Percentiles rank a stretch among this genome's conserved stretches.
phyloP scores from a whole-genome alignment of 2,113 vertebrate species.

The Ia io region DNA sequence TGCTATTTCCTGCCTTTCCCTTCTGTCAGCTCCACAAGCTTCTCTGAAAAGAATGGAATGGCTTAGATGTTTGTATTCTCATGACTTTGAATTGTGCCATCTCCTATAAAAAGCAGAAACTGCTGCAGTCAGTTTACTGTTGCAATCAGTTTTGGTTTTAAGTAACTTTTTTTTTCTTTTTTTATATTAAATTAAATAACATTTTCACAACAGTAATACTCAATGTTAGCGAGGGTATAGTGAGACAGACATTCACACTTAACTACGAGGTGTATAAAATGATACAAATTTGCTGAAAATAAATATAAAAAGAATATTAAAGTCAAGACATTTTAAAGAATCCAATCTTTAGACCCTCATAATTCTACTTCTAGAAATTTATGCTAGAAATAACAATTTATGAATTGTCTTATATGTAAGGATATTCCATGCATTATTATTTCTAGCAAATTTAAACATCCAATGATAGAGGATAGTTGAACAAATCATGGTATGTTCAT shows the following conservation, averaged over 20 bases:
- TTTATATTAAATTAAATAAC: constrained; percentile 26
- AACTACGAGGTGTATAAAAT: not conserved
- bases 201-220: not conserved
- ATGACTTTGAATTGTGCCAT: not conserved
- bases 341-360: not conserved
- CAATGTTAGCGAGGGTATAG: not conserved
- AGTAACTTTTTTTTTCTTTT: not conserved
- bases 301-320: constrained; percentile 15
- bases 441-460: not conserved
- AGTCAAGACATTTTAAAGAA: not conserved
- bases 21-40: not conserved
- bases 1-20: not conserved
- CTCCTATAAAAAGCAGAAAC: not conserved
- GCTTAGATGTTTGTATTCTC: not conserved
- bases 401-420: not conserved
- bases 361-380: not conserved
- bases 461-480: not conserved
- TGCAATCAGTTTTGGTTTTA: not conserved
- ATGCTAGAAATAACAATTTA: not conserved
- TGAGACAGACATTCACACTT: not conserved
- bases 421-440: not conserved
- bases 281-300: not conserved
- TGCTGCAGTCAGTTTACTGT: not conserved
- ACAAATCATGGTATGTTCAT: not conserved
- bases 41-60: not conserved